A percentile compares a stretch with the other conserved stretches of the same genome.
phyloP scores from a whole-genome alignment of 2,113 vertebrate genomes.

The Climacteris rufus region DNA sequence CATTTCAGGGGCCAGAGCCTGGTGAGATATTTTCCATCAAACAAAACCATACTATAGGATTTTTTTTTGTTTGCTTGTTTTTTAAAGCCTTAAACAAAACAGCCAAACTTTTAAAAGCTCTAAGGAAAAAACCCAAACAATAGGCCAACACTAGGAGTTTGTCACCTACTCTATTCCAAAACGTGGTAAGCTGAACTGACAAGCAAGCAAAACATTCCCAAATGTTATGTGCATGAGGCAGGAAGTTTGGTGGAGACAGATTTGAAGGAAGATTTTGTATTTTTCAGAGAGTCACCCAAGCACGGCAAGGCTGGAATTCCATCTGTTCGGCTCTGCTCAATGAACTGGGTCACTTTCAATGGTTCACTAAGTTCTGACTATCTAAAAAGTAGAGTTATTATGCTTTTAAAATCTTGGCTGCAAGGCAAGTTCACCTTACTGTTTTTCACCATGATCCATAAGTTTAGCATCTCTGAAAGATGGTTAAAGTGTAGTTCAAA shows the following conservation, averaged over 20 bases:
- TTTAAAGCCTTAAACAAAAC: not conserved
- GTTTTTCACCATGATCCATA: constrained; percentile 46
- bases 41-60: not conserved
- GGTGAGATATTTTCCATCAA: not conserved
- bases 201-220: constrained; percentile 17
- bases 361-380: constrained; percentile 77
- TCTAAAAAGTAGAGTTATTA: constrained; percentile 80
- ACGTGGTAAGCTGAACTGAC: not conserved
- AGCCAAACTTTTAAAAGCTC: not conserved
- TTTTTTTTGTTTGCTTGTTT: not conserved
- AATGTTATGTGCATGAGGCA: constrained; percentile 4
- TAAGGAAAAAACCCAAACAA: not conserved
- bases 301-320: constrained; percentile 70
- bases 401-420: constrained; percentile 71
- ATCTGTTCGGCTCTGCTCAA: constrained; percentile 79
- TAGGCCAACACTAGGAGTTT: not conserved
- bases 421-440: constrained; percentile 55
- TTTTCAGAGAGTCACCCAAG: constrained; percentile 62
- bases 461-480: constrained; percentile 33
- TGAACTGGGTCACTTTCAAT: constrained; percentile 76
- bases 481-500: not conserved
- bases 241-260: constrained; percentile 39
- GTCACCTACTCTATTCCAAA: not conserved
- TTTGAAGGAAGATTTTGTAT: constrained; percentile 67
- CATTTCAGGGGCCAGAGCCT: not conserved